These are phyloP conservation scores for Dicroscelio sp. DNA, from an alignment of 2,888 invertebrate genomes.

Conservation along the genomic window DNA sequence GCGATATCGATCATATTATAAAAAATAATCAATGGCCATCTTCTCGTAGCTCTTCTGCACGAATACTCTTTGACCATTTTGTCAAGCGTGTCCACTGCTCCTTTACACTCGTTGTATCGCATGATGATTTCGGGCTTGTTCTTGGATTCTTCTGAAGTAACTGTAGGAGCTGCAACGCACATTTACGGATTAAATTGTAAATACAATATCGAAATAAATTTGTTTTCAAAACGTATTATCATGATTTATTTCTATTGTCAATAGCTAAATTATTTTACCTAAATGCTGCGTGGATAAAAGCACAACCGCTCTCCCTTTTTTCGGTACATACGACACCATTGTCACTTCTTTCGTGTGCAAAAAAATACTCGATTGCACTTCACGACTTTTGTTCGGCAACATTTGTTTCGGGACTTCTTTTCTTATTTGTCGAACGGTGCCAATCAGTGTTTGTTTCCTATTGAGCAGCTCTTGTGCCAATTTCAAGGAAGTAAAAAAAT, in stretches of 20 bases:
- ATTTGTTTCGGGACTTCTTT: slow-evolving; percentile 47
- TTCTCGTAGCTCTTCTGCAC: slow-evolving; percentile 10
- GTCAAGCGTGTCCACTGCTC: slow-evolving; percentile 21
- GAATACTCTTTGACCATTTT: slow-evolving; percentile 30
- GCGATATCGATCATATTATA: slow-evolving; percentile 46
- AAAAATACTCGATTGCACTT: slow-evolving; percentile 35
- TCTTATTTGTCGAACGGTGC: slow-evolving; percentile 35
- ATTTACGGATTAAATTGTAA: slow-evolving; percentile 1
- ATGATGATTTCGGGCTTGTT: slow-evolving; percentile 39
- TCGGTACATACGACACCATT: slow-evolving; percentile 52
- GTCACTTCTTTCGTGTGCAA: slow-evolving; percentile 30
- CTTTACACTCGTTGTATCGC: slow-evolving; percentile 27
- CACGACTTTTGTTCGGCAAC: slow-evolving; percentile 34
- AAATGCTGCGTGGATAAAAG: slow-evolving; percentile 37
- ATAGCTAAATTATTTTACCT: slow-evolving; percentile 18
- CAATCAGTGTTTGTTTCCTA: slow-evolving; percentile 26
- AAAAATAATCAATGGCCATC: slow-evolving; percentile 48
- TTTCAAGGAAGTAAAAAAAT: slow-evolving; percentile 52
- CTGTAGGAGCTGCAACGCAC: slow-evolving; percentile 28
- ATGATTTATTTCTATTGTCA: background rate
- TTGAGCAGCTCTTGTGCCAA: slow-evolving; percentile 23
- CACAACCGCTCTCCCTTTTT: slow-evolving; percentile 22
- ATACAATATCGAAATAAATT: background rate
- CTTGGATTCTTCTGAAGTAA: slow-evolving; percentile 13
- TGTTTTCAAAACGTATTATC: background rate